Evolutionary conservation across 2,113 vertebrate species (phyloP), one percentile per base, ranked within the genome.

Genomic region (Petrocephalus microphthalmus): DNA sequence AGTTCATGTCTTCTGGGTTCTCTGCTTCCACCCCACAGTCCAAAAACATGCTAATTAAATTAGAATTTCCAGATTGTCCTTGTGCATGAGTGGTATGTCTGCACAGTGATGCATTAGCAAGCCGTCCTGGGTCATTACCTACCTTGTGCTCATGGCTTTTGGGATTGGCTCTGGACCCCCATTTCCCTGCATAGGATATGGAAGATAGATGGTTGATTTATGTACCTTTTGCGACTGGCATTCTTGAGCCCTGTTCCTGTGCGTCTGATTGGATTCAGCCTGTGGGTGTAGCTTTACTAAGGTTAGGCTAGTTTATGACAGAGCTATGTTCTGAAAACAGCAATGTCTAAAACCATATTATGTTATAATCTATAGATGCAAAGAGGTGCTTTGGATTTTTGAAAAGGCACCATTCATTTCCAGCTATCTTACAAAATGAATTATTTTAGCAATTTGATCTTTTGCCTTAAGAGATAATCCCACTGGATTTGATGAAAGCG

Each of bases 401-500:
- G 19, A 45, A 37, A 83, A 45, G 45, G 10, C 3, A 0, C 42
- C 47, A 25, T 33, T 87, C 17, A 7, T 81, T 67, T 81, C 15
- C 33, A 84, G 15, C 17, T n/a, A 4, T 29, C n/a, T 84, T 84
- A 7, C 47, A 57, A 86, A 74, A 45, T 89, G 89, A 88, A 88
- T 92, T 85, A 20, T 90, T 84, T 91, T 89, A 90, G 88, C 84
- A 92, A 91, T 90, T 90, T 90, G 84, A 17, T 84, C 60, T 8
- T 87, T 90, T 84, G 91, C 90, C 86, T 87, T 29, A 89, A 89
- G 87, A 89, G 90, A 78, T 88, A 90, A 90, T 91, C 91, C 90
- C 90, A 22, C 78, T 90, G 92, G 92, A 92, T 92, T 91, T 91
- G 90, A 93, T 94, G 90, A 91, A 89, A 87, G 52, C 89, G 89